Evolutionary conservation across 2,888 invertebrate genomes (phyloP), one percentile per base, ranked within the genome.

Genomic region (Marronus borbonicus): DNA sequence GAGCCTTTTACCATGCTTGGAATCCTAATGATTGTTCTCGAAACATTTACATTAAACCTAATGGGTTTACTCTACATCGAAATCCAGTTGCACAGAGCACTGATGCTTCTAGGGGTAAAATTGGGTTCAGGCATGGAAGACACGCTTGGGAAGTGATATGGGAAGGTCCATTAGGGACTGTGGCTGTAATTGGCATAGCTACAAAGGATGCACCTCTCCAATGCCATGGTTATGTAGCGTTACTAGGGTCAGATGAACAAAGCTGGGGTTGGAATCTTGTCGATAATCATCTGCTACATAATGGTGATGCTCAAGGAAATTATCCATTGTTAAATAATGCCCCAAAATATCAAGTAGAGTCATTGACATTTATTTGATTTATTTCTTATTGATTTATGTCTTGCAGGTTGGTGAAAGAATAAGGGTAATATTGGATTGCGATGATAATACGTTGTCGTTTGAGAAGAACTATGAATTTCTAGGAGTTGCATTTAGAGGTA

Each of bases 261-360:
- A 98, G 98, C 86, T 99, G 99, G 99, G 99, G 99, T 14, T 99
- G 99, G 99, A 99, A 99, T 92, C 92, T 99, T 84, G 98, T 99
- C 72, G 98, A 99, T 90, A 99, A 98, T 91, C 94, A 96, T 90
- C 92, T 99, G 83, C 90, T 98, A 84, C 98, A 99, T 88, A 98
- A 98, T 91, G 98, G 98, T 76, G 96, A 97, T 89, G 95, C 95
- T 81, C 96, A 97, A 89, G 98, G 97, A 81, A 96, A 95, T 87
- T 98, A 97, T 90, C 98, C 98, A 60, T 90, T 96, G 80, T 90
- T 98, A 80, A 98, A 96, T 89, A 99, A 99, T 90, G 97, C 97
- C 83, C 98, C 98, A 74, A 98, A 97, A 90, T 99, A 99, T 91
- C 97, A 98, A 92, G 97, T 97, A 89, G 86, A 78, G 76, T 58